Base-by-base conservation (phyloP, 2,797 vertebrate genomes). In the Coccyzus lansbergi region DNA sequence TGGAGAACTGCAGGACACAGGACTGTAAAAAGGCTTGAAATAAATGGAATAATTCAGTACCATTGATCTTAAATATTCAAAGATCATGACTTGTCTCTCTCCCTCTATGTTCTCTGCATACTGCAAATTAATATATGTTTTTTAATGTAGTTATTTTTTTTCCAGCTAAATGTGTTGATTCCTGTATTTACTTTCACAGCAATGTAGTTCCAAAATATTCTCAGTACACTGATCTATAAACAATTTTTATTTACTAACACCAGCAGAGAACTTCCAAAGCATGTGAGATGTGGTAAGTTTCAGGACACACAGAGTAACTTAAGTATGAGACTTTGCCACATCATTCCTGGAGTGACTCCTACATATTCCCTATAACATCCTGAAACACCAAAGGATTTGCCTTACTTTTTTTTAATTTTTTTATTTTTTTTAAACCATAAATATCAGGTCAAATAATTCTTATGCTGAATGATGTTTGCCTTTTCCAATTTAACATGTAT, bases 351-450 rank as follows among this genome's bases (percentile, higher is more conserved):
- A 26, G 10, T 14, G 10, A 63, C 31, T 86, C 40, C 31, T n/a
- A 8, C 0, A 0, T 21, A 48, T 44, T 18, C 22, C 15, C 46
- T 63, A 21, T 14, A 29, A 34, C 7, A 70, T 17, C 42, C 53
- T 44, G 24, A 51, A 81, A 46, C 15, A 56, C 3, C 8, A n/a
- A 33, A 25, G 33, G 33, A 51, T 90, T 79, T 93, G 2, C 8
- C 24, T 56, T 52, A 12, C 4, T 69, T 86, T 83, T 83, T n/a
- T n/a, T n/a, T n/a, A n/a, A 7, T 67, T 83, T 78, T 78, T 88
- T 48, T n/a, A n/a, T n/a, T n/a, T 11, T 7, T 74, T 64, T 38
- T 55, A 69, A 31, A 9, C 28, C 21, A 4, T 40, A 81, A 75
- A n/a, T 15, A 34, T n/a, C 31, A 51, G 15, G 16, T 28, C n/a